Evolutionary conservation across 2,113 vertebrate genomes (phyloP).

Genomic region (Alligator sinensis): DNA sequence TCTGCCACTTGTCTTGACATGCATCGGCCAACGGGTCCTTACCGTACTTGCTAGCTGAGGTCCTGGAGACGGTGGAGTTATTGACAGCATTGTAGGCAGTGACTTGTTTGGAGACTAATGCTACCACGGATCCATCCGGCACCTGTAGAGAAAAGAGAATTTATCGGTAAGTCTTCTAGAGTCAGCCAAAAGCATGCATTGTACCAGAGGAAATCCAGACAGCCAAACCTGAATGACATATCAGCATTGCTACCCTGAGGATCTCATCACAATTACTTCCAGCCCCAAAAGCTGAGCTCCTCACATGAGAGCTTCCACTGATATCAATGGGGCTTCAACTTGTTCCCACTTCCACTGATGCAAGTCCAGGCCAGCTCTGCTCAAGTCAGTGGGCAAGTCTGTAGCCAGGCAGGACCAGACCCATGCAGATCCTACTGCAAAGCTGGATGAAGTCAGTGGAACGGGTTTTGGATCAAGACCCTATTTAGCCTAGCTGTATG

Average conservation of each 20-base stretch:
- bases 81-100: slow-evolving; percentile 97
- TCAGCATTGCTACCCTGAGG: not conserved
- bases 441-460: not conserved
- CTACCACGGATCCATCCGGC: slow-evolving; percentile 93
- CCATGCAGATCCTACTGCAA: not conserved
- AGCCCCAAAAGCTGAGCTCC: not conserved
- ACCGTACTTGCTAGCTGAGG: slow-evolving; percentile 98
- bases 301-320: not conserved
- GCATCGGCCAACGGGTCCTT: not conserved
- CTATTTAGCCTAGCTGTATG: not conserved
- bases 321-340: not conserved
- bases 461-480: not conserved
- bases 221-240: not conserved
- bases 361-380: not conserved
- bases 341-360: not conserved
- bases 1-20: not conserved
- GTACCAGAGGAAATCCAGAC: not conserved
- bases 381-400: not conserved
- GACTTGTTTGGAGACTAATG: slow-evolving; percentile 97
- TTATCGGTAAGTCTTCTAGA: not conserved
- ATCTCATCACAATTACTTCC: not conserved
- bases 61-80: slow-evolving; percentile 96
- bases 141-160: slow-evolving; percentile 79
- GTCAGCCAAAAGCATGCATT: not conserved
- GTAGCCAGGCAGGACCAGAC: not conserved